These are phyloP conservation scores for Bombus balteatus DNA, from an alignment of 1,140 invertebrate genomes.

Conservation along the genomic window DNA sequence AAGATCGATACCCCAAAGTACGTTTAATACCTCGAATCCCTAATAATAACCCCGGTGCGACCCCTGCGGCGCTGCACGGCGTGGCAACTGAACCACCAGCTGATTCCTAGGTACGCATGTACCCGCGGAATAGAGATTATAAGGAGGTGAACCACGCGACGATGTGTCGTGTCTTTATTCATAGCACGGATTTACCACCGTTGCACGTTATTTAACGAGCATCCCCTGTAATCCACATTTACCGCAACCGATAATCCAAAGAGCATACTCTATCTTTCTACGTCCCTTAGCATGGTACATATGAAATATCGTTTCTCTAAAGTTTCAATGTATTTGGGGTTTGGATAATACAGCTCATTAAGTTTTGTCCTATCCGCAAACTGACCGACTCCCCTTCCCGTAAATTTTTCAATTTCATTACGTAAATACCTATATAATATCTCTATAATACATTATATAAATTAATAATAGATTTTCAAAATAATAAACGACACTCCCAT, in stretches of 20 bases:
- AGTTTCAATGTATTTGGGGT: background rate
- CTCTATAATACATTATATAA: too few species aligned
- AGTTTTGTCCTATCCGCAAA: too few species aligned
- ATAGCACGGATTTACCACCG: constrained; percentile 41
- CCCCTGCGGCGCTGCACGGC: background rate
- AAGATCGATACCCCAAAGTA: constrained; percentile 65
- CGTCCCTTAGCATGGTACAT: background rate
- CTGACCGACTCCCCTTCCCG: too few species aligned
- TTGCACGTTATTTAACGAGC: constrained; percentile 74
- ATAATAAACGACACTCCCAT: too few species aligned
- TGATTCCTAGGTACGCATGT: background rate
- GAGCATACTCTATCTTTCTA: constrained; percentile 49
- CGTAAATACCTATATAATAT: too few species aligned
- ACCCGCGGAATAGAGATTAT: constrained; percentile 58
- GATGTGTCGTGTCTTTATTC: constrained; percentile 70
- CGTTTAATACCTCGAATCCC: constrained; percentile 62
- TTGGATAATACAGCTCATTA: too few species aligned
- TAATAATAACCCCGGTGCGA: constrained; percentile 62
- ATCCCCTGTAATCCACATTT: constrained; percentile 70
- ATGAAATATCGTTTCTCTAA: background rate
- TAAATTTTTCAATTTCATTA: background rate
- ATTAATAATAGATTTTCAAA: too few species aligned
- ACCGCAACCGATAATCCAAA: constrained; percentile 67
- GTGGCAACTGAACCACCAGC: background rate
- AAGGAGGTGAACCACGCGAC: constrained; percentile 55